These are phyloP conservation scores for Lepidurus arcticus DNA, from an alignment of 1,140 invertebrate species.

Conservation along the genomic window DNA sequence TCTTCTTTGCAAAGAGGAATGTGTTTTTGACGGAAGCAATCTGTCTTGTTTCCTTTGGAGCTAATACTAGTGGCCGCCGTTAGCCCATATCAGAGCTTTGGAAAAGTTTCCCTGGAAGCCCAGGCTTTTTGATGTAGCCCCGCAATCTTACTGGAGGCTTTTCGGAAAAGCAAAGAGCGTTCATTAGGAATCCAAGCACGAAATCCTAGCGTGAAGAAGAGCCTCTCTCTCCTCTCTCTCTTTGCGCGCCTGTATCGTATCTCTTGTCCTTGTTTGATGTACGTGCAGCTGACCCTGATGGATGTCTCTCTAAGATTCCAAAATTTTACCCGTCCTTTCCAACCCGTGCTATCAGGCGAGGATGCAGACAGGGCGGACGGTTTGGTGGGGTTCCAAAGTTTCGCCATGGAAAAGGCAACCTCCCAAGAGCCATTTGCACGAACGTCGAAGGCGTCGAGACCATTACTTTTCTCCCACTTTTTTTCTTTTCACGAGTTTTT, in stretches of 20 bases:
- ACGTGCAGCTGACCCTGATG: slow-evolving; percentile 20
- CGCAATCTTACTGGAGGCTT: not conserved
- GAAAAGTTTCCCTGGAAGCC: not conserved
- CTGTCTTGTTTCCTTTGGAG: not conserved
- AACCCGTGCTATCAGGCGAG: not conserved
- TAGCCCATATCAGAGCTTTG: not conserved
- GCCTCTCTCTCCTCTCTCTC: slow-evolving; percentile 3
- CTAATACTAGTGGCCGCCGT: not conserved
- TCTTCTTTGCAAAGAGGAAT: not conserved
- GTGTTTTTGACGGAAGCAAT: slow-evolving; percentile 15
- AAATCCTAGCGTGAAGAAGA: slow-evolving; percentile 1
- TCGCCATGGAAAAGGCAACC: not conserved
- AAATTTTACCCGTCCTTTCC: not conserved
- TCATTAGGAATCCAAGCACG: slow-evolving; percentile 14
- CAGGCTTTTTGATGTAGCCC: not conserved
- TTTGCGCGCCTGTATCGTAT: not conserved
- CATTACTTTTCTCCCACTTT: not conserved
- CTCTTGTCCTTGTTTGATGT: slow-evolving; percentile 19
- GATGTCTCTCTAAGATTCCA: slow-evolving; percentile 16
- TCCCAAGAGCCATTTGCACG: not conserved
- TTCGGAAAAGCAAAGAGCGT: not conserved
- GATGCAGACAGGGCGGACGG: not conserved
- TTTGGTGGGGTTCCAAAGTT: not conserved
- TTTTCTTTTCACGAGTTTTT: not conserved
- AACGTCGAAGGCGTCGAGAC: not conserved